These are phyloP conservation scores for Cybosia mesomella DNA, from an alignment of 2,888 invertebrate genomes.

Conservation along the genomic window DNA sequence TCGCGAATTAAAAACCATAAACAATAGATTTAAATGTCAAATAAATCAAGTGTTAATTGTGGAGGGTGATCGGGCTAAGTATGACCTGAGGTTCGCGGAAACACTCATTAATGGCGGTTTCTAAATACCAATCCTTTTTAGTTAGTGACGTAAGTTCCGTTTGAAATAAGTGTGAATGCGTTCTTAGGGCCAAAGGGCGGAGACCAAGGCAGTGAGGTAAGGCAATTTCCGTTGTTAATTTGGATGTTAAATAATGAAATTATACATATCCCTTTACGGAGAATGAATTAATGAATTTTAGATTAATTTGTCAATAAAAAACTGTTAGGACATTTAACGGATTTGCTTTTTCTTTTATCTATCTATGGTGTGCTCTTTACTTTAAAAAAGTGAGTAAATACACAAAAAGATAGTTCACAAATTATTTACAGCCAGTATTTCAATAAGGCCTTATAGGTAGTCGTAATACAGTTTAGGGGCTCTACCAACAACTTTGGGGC, in stretches of 20 bases:
- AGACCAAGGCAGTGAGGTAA: constrained; percentile 1
- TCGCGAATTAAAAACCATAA: neutral
- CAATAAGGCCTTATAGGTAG: neutral
- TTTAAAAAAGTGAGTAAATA: neutral
- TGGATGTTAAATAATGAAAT: constrained; percentile 12
- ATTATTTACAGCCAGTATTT: neutral
- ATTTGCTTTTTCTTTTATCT: neutral
- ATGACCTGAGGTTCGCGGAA: constrained; percentile 9
- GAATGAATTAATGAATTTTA: neutral
- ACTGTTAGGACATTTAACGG: neutral
- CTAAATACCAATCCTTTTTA: constrained; percentile 19
- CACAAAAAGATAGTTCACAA: neutral
- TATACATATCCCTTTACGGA: constrained; percentile 8
- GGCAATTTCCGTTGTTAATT: constrained; percentile 21
- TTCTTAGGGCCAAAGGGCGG: constrained; percentile 12
- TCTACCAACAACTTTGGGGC: too few relatives aligned
- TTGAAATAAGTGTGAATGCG: constrained; percentile 9
- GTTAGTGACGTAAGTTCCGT: constrained; percentile 11
- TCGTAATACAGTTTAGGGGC: too few relatives aligned
- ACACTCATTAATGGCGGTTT: constrained; percentile 21
- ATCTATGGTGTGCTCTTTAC: neutral
- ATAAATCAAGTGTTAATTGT: constrained; percentile 9
- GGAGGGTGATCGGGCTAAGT: neutral
- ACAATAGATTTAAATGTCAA: constrained; percentile 8
- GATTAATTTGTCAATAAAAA: constrained; percentile 1